Evolutionary conservation across 2,888 invertebrate genomes (phyloP), one percentile per base, ranked within the genome.

Genomic region (Drosophila atripex): DNA sequence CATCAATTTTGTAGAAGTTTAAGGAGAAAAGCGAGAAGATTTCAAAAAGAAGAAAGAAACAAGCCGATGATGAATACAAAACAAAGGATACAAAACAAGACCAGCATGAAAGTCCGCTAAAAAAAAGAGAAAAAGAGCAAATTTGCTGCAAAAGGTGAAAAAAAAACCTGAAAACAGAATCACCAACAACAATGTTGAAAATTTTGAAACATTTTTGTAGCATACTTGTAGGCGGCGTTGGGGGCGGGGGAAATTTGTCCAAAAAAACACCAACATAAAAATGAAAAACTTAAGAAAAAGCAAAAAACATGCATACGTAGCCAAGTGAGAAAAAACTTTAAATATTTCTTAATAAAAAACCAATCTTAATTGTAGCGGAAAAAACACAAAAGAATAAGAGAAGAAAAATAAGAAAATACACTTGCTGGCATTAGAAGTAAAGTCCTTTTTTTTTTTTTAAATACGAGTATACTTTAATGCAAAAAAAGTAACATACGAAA

Each of bases 1-100:
- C 68, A 57, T 71, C 52, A 56, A 65, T 69, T 80, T 80, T 80
- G 80, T 80, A 80, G 79, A 59, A 65, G 65, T 41, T 41, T 80
- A 80, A 80, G 78, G 55, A 71, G 3, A 30, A 38, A 41, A 38
- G 6, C 3, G 25, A 51, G 8, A 39, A 38, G 53, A 38, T 46
- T 16, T 18, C 18, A 3, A 28, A 23, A 50, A 52, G 43, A 55
- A 9, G 41, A 53, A 35, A 35, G 1, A 47, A 53, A 53, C 3
- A 25, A 11, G 18, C 9, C 18, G 18, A 21, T 7, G 6, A n/a
- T n/a, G 35, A 35, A 35, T 11, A n/a, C 18, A 2, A 18, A 18
- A n/a, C n/a, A n/a, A 18, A 32, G 30, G 11, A 35, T n/a, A n/a
- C n/a, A 35, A 9, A 1, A 21, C 21, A 16, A 25, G 32, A 50